Percentiles rank a stretch among this genome's conserved stretches.
Conservation (phyloP, 2,797 vertebrate species). For the Sebastes diaconus region DNA sequence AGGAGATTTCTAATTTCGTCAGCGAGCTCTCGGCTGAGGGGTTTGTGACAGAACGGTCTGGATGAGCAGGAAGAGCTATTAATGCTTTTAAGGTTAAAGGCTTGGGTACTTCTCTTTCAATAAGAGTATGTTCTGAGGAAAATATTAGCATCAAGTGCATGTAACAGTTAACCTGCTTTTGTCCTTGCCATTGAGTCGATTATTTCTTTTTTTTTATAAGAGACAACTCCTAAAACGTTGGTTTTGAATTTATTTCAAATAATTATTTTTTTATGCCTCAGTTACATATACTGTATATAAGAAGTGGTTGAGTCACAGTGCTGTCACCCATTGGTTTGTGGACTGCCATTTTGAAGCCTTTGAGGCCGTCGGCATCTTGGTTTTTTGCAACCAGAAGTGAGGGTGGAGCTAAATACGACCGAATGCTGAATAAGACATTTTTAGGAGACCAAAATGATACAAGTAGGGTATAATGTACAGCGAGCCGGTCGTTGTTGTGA, state of each 20-base stretch:
- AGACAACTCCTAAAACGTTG: not conserved
- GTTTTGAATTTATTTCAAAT: not conserved
- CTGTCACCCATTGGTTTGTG: too few species aligned
- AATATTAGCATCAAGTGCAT: conserved; percentile 21
- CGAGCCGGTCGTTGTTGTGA: too few species aligned
- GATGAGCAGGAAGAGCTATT: conserved; percentile 36
- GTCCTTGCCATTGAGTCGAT: not conserved
- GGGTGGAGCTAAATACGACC: too few species aligned
- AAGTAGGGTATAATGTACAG: too few species aligned
- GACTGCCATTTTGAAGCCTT: too few species aligned
- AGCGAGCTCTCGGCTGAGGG: conserved; percentile 30
- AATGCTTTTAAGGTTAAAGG: conserved; percentile 46
- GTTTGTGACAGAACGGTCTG: conserved; percentile 41
- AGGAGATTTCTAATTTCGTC: conserved; percentile 77
- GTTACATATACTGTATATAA: not conserved
- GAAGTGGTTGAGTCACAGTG: too few species aligned
- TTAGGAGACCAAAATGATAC: too few species aligned
- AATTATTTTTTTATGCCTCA: not conserved
- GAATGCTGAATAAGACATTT: too few species aligned
- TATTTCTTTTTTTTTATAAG: not conserved
- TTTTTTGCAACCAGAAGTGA: too few species aligned
- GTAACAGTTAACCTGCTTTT: conserved; percentile 33
- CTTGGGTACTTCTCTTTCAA: conserved; percentile 32
- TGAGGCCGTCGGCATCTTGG: too few species aligned
- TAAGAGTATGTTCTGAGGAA: conserved; percentile 19